These are phyloP conservation scores for Moxostoma hubbsi DNA, from an alignment of 2,797 vertebrate species.

Conservation along the genomic window DNA sequence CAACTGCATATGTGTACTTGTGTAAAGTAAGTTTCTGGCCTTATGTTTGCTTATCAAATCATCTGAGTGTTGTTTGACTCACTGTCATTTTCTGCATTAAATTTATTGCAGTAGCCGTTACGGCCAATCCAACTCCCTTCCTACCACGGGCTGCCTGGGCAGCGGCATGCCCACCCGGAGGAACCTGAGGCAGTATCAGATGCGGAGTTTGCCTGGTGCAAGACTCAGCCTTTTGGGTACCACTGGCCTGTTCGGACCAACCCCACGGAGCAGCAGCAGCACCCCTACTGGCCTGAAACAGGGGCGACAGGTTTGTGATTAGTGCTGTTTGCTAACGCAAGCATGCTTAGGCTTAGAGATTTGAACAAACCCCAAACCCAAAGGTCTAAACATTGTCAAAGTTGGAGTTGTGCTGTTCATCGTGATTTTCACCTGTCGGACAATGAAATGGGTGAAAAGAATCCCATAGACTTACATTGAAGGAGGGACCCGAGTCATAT, in stretches of 20 bases:
- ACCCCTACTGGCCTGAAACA: conserved; percentile 93
- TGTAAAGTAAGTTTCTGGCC: no score
- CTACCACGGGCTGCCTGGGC: conserved; percentile 87
- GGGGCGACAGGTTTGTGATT: conserved; percentile 88
- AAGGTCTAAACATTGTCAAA: no score
- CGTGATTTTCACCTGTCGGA: no score
- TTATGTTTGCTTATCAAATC: not conserved
- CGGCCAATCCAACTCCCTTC: conserved; percentile 95
- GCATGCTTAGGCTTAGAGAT: no score
- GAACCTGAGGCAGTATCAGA: conserved; percentile 94
- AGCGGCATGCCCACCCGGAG: conserved; percentile 85
- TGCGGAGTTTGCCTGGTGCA: conserved; percentile 89
- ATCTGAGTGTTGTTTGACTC: conserved; percentile 3
- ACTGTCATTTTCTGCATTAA: not conserved
- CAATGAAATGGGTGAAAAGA: no score
- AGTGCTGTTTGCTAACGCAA: no score
- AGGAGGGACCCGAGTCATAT: no score
- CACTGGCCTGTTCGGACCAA: conserved; percentile 84
- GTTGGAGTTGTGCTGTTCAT: no score
- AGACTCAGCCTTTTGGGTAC: conserved; percentile 89
- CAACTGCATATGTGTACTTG: no score
- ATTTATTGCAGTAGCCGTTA: conserved; percentile 76
- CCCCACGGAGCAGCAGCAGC: conserved; percentile 84
- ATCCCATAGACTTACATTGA: no score
- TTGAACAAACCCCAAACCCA: no score